phyloP scores from a whole-genome alignment of 2,113 vertebrate species.

The Chionomys nivalis region DNA sequence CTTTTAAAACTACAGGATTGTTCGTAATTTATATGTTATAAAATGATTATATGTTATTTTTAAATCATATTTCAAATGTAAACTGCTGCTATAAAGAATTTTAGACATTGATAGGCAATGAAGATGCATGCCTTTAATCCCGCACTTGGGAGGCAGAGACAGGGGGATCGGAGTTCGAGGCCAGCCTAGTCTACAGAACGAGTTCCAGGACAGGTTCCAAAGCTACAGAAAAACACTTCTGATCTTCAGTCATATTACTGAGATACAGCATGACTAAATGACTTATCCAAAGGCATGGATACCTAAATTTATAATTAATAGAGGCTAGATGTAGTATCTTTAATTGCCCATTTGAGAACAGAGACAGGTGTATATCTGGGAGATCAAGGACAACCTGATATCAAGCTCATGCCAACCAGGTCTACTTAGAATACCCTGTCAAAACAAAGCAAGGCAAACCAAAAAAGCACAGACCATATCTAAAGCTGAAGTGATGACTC shows the following conservation, averaged over 20 bases:
- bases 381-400: background rate
- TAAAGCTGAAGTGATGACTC: background rate
- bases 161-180: no score
- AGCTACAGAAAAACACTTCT: background rate
- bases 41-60: conserved; percentile 21
- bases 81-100: background rate
- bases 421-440: background rate
- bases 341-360: background rate
- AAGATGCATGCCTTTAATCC: no score
- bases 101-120: background rate
- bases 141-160: no score
- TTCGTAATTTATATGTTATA: background rate
- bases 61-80: conserved; percentile 21
- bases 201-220: no score
- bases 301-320: background rate
- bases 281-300: background rate
- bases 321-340: background rate
- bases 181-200: no score
- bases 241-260: background rate
- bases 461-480: background rate
- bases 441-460: background rate
- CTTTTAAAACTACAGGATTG: background rate
- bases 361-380: background rate
- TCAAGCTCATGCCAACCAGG: background rate
- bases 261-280: background rate